Conservation (phyloP, 2,113 vertebrate species). For the Sander lucioperca region DNA sequence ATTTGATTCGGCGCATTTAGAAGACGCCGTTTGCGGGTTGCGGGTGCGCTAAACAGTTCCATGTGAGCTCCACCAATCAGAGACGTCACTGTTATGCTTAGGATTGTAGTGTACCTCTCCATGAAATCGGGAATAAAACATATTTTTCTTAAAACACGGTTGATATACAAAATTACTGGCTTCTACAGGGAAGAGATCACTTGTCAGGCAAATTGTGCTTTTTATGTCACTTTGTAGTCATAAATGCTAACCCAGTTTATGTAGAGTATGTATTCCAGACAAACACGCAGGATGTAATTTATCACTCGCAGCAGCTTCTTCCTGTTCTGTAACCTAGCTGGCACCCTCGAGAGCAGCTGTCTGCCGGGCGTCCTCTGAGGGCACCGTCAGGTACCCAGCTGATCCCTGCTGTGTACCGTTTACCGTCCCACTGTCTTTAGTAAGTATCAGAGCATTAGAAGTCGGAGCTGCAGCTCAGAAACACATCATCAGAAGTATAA, state of each 20-base stretch:
- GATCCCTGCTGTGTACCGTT: background rate
- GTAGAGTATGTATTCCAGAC: background rate
- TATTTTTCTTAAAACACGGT: no score
- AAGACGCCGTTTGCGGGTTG: no score
- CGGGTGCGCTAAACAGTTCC: no score
- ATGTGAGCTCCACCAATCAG: no score
- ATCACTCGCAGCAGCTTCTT: background rate
- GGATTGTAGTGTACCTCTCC: no score
- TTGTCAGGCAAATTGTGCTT: background rate
- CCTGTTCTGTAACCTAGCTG: background rate
- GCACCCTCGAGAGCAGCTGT: background rate
- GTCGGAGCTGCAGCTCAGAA: background rate
- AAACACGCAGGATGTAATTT: background rate
- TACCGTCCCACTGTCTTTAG: background rate
- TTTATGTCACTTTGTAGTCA: background rate
- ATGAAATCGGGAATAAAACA: no score
- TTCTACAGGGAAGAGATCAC: background rate
- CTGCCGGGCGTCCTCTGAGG: background rate
- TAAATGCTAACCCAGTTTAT: background rate
- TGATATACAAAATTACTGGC: no score
- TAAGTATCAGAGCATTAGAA: background rate
- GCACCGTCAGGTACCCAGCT: background rate
- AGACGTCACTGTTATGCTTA: no score
- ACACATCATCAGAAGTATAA: background rate
- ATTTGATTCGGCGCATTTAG: no score